Percentiles rank a stretch among this genome's conserved stretches.
Evolutionary conservation across 2,113 vertebrate species (phyloP).

Genomic region (Stigmatopora argus): DNA sequence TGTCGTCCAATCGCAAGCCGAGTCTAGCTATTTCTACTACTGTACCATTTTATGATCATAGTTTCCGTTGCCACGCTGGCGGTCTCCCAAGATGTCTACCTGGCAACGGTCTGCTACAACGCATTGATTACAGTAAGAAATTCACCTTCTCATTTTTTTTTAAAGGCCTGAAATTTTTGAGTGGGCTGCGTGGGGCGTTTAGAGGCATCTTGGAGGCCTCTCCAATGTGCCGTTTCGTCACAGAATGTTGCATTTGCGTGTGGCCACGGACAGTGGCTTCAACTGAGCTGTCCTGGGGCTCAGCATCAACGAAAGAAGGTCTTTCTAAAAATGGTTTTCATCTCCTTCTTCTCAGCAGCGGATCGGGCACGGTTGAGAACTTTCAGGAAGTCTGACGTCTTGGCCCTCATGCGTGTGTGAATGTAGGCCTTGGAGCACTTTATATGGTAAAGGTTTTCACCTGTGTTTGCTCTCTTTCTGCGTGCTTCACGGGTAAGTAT

Average conservation of each 20-base stretch:
- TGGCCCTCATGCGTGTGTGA: conserved; percentile 97
- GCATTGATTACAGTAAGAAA: conserved; percentile 74
- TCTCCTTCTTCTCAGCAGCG: conserved; percentile 97
- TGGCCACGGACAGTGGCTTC: too few relatives aligned
- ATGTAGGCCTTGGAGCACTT: conserved; percentile 98
- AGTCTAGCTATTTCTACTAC: conserved; percentile 95
- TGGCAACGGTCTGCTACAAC: conserved; percentile 92
- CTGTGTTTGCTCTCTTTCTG: too few relatives aligned
- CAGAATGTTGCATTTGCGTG: too few relatives aligned
- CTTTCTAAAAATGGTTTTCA: conserved; percentile 99
- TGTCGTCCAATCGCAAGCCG: too few relatives aligned
- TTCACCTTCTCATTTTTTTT: conserved; percentile 66
- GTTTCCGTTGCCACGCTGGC: conserved; percentile 95
- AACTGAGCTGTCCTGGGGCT: too few relatives aligned
- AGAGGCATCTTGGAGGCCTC: too few relatives aligned
- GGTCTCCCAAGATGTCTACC: conserved; percentile 70
- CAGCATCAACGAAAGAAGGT: too few relatives aligned
- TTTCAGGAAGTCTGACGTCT: conserved; percentile 98
- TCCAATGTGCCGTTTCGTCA: too few relatives aligned
- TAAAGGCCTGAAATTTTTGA: too few relatives aligned
- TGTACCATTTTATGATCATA: conserved; percentile 99
- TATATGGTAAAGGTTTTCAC: too few relatives aligned
- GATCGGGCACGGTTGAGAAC: conserved; percentile 96
- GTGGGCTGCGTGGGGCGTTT: too few relatives aligned
- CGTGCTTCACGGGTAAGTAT: too few relatives aligned